Base-by-base conservation (phyloP, 2,113 vertebrate species). In the Bothrops jararaca region DNA sequence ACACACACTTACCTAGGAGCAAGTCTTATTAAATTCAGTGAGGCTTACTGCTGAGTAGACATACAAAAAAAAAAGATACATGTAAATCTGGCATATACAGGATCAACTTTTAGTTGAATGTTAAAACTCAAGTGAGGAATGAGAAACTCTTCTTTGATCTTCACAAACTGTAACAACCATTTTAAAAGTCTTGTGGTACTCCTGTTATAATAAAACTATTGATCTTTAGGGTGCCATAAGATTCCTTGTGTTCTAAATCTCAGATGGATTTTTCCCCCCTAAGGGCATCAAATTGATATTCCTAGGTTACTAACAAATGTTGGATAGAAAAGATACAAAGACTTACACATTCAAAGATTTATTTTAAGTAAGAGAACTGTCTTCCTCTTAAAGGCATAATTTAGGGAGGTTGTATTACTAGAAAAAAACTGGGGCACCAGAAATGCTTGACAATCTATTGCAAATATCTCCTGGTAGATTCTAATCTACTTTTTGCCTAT, bases 31-130 rank as follows among this genome's bases (percentile, higher is more conserved):
- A 48, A 90, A 50, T 48, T 69, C 18, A 50, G 1, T 69, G 58
- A 58, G 45, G 89, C 58, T 69, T 90, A 90, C 89, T n/a, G 48
- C 45, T 50, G 45, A 90, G 89, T 69, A 64, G 45, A n/a, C 58
- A 69, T n/a, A 45, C 24, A 58, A 18, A n/a, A 8, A 39, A 60
- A 34, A 24, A 64, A 42, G 34, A 42, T 22, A 80, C 34, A 50
- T 90, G 26, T 57, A 90, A 94, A 91, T 92, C 94, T 93, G 93
- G 94, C 93, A 94, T 95, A 93, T 94, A 94, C 90, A 64, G 34
- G 92, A 92, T 90, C 48, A 85, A 85, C 69, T 94, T 64, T 45
- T 64, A 26, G 91, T 34, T 89, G 3, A 93, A 93, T 89, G 92
- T 90, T 10, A 91, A 85, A 86, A 95, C 39, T 74, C 15, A 54